Evolutionary conservation across 2,113 vertebrate species (phyloP), one percentile per base, ranked within the genome.

Genomic region (Megaceryle torquata): DNA sequence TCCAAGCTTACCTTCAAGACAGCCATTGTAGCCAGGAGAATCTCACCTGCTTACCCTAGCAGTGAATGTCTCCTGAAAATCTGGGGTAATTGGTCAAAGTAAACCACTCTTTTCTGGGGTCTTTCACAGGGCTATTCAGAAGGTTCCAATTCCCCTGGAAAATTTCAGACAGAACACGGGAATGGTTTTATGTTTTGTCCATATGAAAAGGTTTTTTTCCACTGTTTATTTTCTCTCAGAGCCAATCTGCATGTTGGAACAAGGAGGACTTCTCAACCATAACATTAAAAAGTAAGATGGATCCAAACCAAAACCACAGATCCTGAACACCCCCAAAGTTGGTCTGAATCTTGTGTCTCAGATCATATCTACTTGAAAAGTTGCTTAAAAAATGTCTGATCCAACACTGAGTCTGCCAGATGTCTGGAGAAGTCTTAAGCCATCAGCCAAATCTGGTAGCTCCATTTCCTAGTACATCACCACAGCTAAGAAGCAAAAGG

Each of bases 231-330:
- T 37, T 79, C 76, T 77, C 63, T 22, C 54, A 22, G 69, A 79
- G 67, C 37, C 57, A 83, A 86, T 70, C 81, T 80, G 67, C 77
- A 25, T 3, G 0, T 59, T 80, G 51, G 68, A 93, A 93, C 56
- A 67, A 53, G 51, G 84, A 94, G 7, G 26, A 53, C 46, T 88
- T 89, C 37, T 88, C 75, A 80, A 33, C 28, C 15, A 21, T 22
- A 65, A 76, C 81, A 56, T 71, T 67, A 67, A 57, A 78, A 83
- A 63, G 41, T 61, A 10, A 82, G 70, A 67, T 63, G 51, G 53
- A 71, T 82, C 88, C 93, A 93, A 86, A 76, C 76, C 76, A 93
- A 88, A 79, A 31, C 84, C 67, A 63, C 81, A 48, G 67, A 71
- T 61, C 71, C 50, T 54, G 68, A 80, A 61, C 41, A n/a, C 35